phyloP scores from a whole-genome alignment of 2,888 invertebrate genomes.

The Pseudococcus jackbeardsleyi region DNA sequence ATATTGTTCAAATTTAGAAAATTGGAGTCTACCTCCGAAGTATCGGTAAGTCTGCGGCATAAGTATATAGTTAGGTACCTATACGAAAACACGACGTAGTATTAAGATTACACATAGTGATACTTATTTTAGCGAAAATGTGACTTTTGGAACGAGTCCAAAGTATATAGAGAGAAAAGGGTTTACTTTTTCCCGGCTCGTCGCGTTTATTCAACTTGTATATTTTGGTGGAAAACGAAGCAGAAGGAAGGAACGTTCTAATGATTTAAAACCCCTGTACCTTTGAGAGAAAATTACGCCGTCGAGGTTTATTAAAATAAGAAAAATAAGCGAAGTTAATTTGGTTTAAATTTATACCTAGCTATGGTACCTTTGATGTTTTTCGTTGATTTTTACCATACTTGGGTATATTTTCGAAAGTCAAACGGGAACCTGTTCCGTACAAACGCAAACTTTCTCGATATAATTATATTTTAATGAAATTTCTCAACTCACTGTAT shows the following conservation, averaged over 20 bases:
- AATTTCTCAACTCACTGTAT: background rate
- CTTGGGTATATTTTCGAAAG: background rate
- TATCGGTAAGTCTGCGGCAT: slow-evolving; percentile 75
- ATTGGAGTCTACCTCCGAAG: slow-evolving; percentile 86
- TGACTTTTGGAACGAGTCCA: slow-evolving; percentile 29
- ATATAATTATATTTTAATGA: slow-evolving; percentile 21
- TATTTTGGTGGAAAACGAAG: background rate
- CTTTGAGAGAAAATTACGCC: slow-evolving; percentile 5
- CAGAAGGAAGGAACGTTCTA: background rate
- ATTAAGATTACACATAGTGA: background rate
- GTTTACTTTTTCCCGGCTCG: background rate
- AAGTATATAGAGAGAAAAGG: background rate
- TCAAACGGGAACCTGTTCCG: background rate
- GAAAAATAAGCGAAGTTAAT: background rate
- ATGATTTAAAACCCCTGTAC: background rate
- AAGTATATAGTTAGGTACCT: no score
- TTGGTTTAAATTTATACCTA: background rate
- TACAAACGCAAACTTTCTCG: background rate
- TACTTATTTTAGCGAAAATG: background rate
- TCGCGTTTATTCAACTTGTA: background rate
- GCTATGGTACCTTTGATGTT: background rate
- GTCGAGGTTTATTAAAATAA: slow-evolving; percentile 1
- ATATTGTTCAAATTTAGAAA: slow-evolving; percentile 96
- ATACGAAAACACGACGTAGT: background rate
- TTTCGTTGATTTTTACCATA: slow-evolving; percentile 20